Percentiles rank a stretch among this genome's conserved stretches.
These are phyloP conservation scores for Drosophila kanapiae DNA, from an alignment of 1,140 invertebrate species.

Conservation along the genomic window DNA sequence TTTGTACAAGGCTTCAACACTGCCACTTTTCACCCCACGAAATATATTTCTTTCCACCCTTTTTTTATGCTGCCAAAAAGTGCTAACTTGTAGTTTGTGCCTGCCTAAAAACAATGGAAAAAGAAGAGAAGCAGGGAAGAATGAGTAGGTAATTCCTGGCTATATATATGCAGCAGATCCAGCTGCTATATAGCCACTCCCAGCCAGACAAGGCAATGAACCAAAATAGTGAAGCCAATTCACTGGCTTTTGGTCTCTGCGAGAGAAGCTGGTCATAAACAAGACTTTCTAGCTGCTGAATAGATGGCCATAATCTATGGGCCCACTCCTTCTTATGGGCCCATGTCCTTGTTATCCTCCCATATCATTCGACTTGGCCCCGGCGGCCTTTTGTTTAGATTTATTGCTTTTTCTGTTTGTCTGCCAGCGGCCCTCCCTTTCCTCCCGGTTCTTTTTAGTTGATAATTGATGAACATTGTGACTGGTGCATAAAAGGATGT, in stretches of 20 bases:
- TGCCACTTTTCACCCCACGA: slow-evolving; percentile 26
- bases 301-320: slow-evolving; percentile 40
- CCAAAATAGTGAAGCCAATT: slow-evolving; percentile 21
- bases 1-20: slow-evolving; percentile 47
- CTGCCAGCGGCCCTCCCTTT: slow-evolving; percentile 5
- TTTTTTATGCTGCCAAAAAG: slow-evolving; percentile 32
- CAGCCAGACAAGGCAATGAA: slow-evolving; percentile 16
- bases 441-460: slow-evolving; percentile 52
- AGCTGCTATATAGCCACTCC: slow-evolving; percentile 15
- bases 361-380: slow-evolving; percentile 44
- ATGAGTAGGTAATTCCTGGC: slow-evolving; percentile 10
- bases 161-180: slow-evolving; percentile 18
- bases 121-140: background rate
- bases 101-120: background rate
- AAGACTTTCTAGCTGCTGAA: slow-evolving; percentile 35
- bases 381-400: slow-evolving; percentile 72
- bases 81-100: slow-evolving; percentile 41
- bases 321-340: background rate
- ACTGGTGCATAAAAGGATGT: slow-evolving; percentile 45
- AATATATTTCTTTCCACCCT: slow-evolving; percentile 11
- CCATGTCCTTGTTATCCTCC: slow-evolving; percentile 28
- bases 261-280: slow-evolving; percentile 30
- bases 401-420: slow-evolving; percentile 65
- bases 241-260: slow-evolving; percentile 19
- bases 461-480: slow-evolving; percentile 78